Conservation (phyloP, 2,888 invertebrate species). For the Argyresthia goedartella region DNA sequence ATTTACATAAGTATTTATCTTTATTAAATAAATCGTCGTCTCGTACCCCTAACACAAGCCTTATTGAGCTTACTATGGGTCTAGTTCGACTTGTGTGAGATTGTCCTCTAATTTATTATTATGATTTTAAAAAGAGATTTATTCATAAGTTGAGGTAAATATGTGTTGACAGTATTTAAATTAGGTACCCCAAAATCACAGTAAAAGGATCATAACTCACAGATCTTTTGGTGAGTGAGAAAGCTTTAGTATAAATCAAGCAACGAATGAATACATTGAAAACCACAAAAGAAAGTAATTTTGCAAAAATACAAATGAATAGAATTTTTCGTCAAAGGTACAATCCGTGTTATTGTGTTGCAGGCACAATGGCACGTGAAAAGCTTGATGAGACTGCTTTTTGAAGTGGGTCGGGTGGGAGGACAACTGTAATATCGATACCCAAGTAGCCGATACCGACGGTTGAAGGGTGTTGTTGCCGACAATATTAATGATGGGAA, state of each 20-base stretch:
- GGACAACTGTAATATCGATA: slow-evolving; percentile 16
- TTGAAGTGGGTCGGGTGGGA: slow-evolving; percentile 11
- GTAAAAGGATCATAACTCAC: slow-evolving; percentile 9
- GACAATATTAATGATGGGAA: slow-evolving; percentile 23
- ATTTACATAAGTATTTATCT: no score
- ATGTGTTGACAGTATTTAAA: no score
- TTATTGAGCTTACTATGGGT: no score
- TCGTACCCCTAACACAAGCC: no score
- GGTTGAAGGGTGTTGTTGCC: slow-evolving; percentile 19
- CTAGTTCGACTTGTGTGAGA: no score
- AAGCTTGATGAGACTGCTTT: slow-evolving; percentile 23
- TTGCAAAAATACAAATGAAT: slow-evolving; percentile 17
- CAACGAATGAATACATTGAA: slow-evolving; percentile 18
- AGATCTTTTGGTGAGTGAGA: no score
- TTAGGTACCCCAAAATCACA: slow-evolving; percentile 15
- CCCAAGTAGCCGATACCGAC: slow-evolving; percentile 18
- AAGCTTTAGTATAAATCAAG: slow-evolving; percentile 13
- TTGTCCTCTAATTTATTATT: no score
- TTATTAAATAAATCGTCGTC: no score
- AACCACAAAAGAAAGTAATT: slow-evolving; percentile 25
- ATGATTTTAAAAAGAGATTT: no score
- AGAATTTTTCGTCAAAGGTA: slow-evolving; percentile 29
- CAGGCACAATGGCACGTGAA: slow-evolving; percentile 31
- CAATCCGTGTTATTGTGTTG: slow-evolving; percentile 36
- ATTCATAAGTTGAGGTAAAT: no score